Conservation (phyloP, 2,797 vertebrate species). For the Sebastes ruberrimus region DNA sequence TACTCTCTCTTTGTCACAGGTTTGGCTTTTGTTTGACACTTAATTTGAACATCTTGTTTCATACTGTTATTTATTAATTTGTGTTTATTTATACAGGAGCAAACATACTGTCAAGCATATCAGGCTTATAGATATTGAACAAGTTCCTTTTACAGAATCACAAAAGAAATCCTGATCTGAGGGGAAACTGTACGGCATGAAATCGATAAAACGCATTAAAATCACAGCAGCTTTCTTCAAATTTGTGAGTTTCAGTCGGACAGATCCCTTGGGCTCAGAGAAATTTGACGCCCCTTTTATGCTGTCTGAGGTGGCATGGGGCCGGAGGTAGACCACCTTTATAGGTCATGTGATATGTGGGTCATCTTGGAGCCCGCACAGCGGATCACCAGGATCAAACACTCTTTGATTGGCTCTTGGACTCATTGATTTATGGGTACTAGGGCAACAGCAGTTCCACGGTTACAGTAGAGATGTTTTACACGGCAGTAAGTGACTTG, state of each 20-base stretch:
- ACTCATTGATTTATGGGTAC: slow-evolving; percentile 61
- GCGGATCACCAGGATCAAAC: slow-evolving; percentile 76
- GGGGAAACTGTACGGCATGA: neutral
- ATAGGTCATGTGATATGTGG: slow-evolving; percentile 75
- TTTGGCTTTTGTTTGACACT: slow-evolving; percentile 41
- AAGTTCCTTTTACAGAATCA: neutral
- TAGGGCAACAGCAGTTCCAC: slow-evolving; percentile 47
- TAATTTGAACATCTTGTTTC: slow-evolving; percentile 19
- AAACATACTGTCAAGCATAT: slow-evolving; percentile 14
- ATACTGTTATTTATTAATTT: slow-evolving; percentile 6
- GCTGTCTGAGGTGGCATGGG: slow-evolving; percentile 67
- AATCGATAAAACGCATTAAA: neutral
- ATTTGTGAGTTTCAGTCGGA: slow-evolving; percentile 10
- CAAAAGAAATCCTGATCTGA: neutral
- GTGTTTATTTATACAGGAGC: slow-evolving; percentile 11
- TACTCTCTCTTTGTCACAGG: slow-evolving; percentile 19
- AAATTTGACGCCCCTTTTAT: slow-evolving; percentile 60
- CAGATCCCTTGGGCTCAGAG: slow-evolving; percentile 16
- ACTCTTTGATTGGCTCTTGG: slow-evolving; percentile 61
- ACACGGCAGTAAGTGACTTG: slow-evolving; percentile 44
- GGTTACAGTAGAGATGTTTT: slow-evolving; percentile 48
- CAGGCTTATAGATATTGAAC: neutral
- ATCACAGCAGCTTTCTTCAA: slow-evolving; percentile 1
- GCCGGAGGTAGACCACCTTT: slow-evolving; percentile 71
- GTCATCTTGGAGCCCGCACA: slow-evolving; percentile 66